Evolutionary conservation across 1,140 invertebrate species (phyloP).

Genomic region (Reticulitermes speratus): DNA sequence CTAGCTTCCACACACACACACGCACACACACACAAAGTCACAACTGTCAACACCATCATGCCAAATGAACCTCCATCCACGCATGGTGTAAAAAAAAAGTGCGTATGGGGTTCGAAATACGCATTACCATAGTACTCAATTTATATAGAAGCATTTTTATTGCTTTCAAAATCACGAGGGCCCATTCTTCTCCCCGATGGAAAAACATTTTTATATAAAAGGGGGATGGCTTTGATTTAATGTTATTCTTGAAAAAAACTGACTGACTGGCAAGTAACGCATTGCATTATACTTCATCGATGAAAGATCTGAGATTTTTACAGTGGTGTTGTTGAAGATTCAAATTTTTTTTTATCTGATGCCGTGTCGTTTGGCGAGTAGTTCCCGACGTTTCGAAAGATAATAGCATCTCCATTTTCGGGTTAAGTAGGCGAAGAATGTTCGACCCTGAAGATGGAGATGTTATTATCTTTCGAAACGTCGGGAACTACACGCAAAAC

Average conservation of each 20-base stretch:
- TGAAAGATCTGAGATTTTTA: too few relatives aligned
- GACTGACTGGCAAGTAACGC: neutral
- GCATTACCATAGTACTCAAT: neutral
- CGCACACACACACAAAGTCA: neutral
- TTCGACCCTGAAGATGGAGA: too few relatives aligned
- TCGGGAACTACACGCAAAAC: too few relatives aligned
- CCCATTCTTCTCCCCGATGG: neutral
- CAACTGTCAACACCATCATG: neutral
- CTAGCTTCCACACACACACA: neutral
- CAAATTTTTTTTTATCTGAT: too few relatives aligned
- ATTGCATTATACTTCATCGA: too few relatives aligned
- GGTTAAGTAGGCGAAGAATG: too few relatives aligned
- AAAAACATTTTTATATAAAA: neutral
- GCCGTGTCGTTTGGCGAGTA: too few relatives aligned
- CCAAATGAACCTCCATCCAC: neutral
- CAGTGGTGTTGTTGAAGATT: too few relatives aligned
- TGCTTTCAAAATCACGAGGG: neutral
- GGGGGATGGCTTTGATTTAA: neutral
- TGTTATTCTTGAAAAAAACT: neutral
- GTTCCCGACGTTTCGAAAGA: too few relatives aligned
- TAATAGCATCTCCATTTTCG: too few relatives aligned
- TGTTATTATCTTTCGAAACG: too few relatives aligned
- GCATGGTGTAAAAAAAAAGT: neutral
- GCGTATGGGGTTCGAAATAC: neutral
- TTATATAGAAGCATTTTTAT: neutral